Base-by-base conservation (phyloP, 1,140 invertebrate genomes). In the Pomacea maculata region DNA sequence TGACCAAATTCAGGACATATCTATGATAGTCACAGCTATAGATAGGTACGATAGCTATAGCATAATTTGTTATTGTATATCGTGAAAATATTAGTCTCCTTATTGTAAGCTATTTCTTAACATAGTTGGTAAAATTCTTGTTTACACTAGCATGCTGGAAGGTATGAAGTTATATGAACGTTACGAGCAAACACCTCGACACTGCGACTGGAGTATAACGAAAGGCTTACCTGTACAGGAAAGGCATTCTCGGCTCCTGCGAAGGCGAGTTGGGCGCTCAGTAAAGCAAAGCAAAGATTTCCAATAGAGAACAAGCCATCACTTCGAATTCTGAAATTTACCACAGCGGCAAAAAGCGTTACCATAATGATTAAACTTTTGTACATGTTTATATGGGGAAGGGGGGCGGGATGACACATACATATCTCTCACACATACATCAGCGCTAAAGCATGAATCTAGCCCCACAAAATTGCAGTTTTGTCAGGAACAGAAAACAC, bases 231-330 rank as follows among this genome's bases (percentile, higher is more conserved):
- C 81, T 80, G 81, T n/a, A 78, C 61, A 14, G 84, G 79, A 61
- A 84, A 86, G 15, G 83, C 78, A 71, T 86, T 86, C 68, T 86
- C 85, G 1, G 84, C 83, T 9, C 84, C 85, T 34, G 85, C 83
- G 63, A 86, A 84, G 12, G 85, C 80, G n/a, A 85, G 71, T 73
- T 86, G 85, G 0, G 85, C 83, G 2, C 67, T 63, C 14, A 86
- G 64, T 6, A 86, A 72, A 11, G 85, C 84, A 5, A 83, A 61
- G 75, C 82, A 83, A 83, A 85, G 80, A 67, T 86, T 86, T 73
- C 80, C 75, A 7, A 86, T 72, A 45, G 85, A 82, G 57, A 85
- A 85, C 76, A 85, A 77, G 3, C 81, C 84, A 67, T 86, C 85
- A 64, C 81, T 84, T 17, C 80, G 68, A 9, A 85, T 70, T 14